Conservation (phyloP, 2,888 invertebrate species). For the Tipula helvola region DNA sequence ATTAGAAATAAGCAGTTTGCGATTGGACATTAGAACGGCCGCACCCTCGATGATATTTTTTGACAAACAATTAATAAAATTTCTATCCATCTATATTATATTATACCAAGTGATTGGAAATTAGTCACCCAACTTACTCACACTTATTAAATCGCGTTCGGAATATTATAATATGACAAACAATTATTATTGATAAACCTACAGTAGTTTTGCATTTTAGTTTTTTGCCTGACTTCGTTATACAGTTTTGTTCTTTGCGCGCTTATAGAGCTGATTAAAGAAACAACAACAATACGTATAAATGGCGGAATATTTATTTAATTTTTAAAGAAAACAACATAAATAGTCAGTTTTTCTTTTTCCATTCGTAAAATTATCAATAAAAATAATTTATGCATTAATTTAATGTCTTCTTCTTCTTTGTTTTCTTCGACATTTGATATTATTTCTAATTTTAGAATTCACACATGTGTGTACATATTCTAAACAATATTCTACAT, state of each 20-base stretch:
- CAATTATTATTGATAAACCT: background rate
- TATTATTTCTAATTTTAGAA: background rate
- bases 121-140: background rate
- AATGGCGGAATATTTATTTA: background rate
- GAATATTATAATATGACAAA: background rate
- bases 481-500: background rate
- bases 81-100: no score
- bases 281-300: background rate
- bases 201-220: background rate
- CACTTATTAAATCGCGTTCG: background rate
- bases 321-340: background rate
- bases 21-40: background rate
- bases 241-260: background rate
- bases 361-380: background rate
- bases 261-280: background rate
- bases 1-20: background rate
- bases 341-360: background rate
- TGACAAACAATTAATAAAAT: background rate
- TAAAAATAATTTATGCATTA: background rate
- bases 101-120: background rate
- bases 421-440: background rate
- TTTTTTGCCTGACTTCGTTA: background rate
- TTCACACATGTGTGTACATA: background rate
- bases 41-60: background rate
- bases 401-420: background rate